phyloP scores from a whole-genome alignment of 2,888 invertebrate species.

The Scrobipalpa costella region DNA sequence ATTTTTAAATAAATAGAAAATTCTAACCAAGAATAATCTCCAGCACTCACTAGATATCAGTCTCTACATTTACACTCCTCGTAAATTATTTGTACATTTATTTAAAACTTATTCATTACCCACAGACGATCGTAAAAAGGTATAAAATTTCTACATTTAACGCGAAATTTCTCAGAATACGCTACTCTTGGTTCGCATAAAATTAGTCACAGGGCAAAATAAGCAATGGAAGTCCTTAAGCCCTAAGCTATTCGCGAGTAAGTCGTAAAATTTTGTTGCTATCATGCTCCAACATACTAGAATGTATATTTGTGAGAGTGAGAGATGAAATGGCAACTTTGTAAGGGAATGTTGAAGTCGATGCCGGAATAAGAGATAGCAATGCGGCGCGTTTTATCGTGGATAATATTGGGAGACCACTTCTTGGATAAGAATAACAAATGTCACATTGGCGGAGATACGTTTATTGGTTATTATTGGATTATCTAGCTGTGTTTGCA shows the following conservation, averaged over 20 bases:
- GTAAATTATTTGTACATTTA: not conserved
- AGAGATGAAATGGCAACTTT: constrained; percentile 58
- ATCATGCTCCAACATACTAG: constrained; percentile 44
- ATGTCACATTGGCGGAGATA: constrained; percentile 4
- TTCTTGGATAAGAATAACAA: constrained; percentile 11
- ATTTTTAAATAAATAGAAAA: not conserved
- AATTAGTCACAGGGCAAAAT: constrained; percentile 75
- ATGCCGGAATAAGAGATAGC: constrained; percentile 64
- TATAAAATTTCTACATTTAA: constrained; percentile 41
- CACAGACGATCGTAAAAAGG: constrained; percentile 38
- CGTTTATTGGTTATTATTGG: not conserved
- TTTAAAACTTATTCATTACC: constrained; percentile 39
- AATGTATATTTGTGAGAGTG: constrained; percentile 41
- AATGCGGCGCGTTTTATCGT: constrained; percentile 51
- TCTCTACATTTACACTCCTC: constrained; percentile 2
- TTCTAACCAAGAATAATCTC: not conserved
- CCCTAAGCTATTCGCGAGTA: constrained; percentile 66
- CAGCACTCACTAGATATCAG: not conserved
- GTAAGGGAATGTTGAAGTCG: constrained; percentile 55
- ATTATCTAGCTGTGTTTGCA: constrained; percentile 6
- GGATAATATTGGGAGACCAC: constrained; percentile 17
- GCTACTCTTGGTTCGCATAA: constrained; percentile 58
- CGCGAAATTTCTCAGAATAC: constrained; percentile 55
- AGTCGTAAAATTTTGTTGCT: constrained; percentile 62
- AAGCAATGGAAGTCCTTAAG: constrained; percentile 70